Evolutionary conservation across 1,140 invertebrate species (phyloP), one percentile per base, ranked within the genome.

Genomic region (Trichogramma pretiosum): DNA sequence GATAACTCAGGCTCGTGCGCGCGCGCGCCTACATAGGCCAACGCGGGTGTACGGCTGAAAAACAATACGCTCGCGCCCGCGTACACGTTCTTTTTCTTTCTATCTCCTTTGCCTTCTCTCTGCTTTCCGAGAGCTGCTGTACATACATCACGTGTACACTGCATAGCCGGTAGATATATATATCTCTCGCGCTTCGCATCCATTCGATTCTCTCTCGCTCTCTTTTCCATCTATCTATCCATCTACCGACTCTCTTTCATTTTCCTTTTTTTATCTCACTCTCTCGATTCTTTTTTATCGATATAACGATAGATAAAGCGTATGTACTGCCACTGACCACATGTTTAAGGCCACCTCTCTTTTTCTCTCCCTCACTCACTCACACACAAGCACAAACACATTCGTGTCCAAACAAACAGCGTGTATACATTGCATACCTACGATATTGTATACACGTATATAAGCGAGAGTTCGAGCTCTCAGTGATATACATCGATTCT

Each of bases 351-450:
- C 59, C 48, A 44, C 49, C 46, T 50, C 42, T 49, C 32, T 51
- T 46, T 35, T 34, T 43, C 16, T 43, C 13, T 36, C 21, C 28
- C 28, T 43, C 23, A 22, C 24, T 22, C n/a, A 46, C 49, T 42
- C 22, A 37, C 17, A 35, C 32, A 26, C 35, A 30, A 14, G 11
- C 19, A 24, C 32, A 21, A 19, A 16, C 47, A 32, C n/a, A n/a
- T n/a, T n/a, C 58, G 50, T 53, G 52, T 62, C 49, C 60, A 60
- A 60, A 59, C 58, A 62, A 60, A 58, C 55, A 51, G 40, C 42
- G n/a, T n/a, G n/a, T n/a, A n/a, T n/a, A n/a, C n/a, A n/a, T n/a
- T n/a, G n/a, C n/a, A n/a, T n/a, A n/a, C n/a, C n/a, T n/a, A n/a
- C n/a, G n/a, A n/a, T n/a, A n/a, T n/a, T n/a, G n/a, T n/a, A n/a